Evolutionary conservation across 2,797 vertebrate genomes (phyloP).

Genomic region (Cuniculus paca): DNA sequence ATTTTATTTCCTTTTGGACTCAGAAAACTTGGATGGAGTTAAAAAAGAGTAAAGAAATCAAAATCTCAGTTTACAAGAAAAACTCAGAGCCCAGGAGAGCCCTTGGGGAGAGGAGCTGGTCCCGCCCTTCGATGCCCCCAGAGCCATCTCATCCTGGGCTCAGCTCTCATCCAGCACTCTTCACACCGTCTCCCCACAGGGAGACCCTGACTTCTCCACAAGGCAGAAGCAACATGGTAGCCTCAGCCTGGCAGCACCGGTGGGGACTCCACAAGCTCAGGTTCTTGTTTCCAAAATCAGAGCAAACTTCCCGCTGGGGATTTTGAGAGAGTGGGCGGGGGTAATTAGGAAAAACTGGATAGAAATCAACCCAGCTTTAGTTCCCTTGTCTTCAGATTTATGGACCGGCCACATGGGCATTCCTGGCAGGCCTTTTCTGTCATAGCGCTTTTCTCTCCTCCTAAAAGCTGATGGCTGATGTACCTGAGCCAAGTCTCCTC

Average conservation of each 20-base stretch:
- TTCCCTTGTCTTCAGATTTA: conserved; percentile 22
- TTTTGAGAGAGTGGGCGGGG: not conserved
- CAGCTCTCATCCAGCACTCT: fast-evolving
- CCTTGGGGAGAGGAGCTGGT: not conserved
- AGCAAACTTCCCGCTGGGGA: not conserved
- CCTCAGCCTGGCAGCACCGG: not conserved
- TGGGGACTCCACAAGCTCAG: not conserved
- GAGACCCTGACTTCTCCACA: too few species aligned
- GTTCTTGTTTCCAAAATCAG: conserved; percentile 10
- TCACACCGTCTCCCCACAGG: not conserved
- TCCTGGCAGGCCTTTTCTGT: not conserved
- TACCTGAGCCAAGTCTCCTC: conserved; percentile 79
- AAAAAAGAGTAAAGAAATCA: not conserved
- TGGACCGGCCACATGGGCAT: not conserved
- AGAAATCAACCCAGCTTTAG: not conserved
- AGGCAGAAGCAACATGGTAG: not conserved
- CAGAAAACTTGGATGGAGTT: not conserved
- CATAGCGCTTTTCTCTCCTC: conserved; percentile 41
- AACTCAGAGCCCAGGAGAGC: not conserved
- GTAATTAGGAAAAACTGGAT: not conserved
- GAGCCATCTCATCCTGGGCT: fast-evolving
- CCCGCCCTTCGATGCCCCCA: not conserved
- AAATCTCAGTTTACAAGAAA: not conserved
- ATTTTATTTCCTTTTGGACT: conserved; percentile 28
- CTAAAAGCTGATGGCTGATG: conserved; percentile 26